Percentiles rank a stretch among this genome's conserved stretches.
Conservation (phyloP, 2,888 invertebrate genomes). For the Drosophila sordidula region DNA sequence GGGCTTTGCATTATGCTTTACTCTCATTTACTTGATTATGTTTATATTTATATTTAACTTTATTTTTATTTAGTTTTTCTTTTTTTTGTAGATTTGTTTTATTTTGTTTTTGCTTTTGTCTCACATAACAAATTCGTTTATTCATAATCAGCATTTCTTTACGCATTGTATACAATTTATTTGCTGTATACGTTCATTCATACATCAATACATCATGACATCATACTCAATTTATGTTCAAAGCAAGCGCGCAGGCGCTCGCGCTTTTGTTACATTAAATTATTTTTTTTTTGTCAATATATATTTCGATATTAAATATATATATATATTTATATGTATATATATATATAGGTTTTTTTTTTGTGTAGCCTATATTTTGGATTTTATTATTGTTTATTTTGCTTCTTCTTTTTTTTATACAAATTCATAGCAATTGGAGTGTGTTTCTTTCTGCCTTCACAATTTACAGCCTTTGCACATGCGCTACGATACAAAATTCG, state of each 20-base stretch:
- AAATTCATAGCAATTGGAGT: slow-evolving; percentile 14
- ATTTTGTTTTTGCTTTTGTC: neutral
- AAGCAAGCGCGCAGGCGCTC: too few relatives aligned
- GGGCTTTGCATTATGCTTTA: slow-evolving; percentile 3
- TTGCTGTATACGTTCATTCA: neutral
- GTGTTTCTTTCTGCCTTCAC: neutral
- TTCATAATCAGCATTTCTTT: slow-evolving; percentile 6
- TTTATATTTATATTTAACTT: neutral
- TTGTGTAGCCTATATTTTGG: neutral
- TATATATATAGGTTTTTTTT: neutral
- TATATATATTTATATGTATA: neutral
- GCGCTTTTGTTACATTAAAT: too few relatives aligned
- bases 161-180: neutral
- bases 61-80: neutral
- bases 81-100: neutral
- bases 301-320: slow-evolving; percentile 1
- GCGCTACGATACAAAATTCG: slow-evolving; percentile 5
- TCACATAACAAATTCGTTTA: slow-evolving; percentile 14
- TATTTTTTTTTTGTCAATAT: too few relatives aligned
- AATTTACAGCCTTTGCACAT: neutral
- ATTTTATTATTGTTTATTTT: slow-evolving; percentile 6
- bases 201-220: slow-evolving; percentile 1
- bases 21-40: neutral
- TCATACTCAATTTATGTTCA: neutral
- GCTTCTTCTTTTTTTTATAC: neutral